phyloP scores from a whole-genome alignment of 37 sponge, comb jelly and placozoan genomes.

The Amphimedon queenslandica region DNA sequence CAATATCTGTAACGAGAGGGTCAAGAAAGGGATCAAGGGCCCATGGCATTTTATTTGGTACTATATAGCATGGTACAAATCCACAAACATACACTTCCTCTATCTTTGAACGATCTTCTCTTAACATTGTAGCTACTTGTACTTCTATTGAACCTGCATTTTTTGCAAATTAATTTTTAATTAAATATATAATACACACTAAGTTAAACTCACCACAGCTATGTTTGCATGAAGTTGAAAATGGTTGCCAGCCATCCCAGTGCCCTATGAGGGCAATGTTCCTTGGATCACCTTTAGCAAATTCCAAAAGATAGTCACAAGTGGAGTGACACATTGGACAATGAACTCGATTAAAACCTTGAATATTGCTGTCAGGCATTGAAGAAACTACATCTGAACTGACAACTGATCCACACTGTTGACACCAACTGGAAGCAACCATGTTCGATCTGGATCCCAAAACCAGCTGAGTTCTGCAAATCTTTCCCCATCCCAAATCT shows the following conservation, averaged over 20 bases:
- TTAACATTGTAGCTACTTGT: constrained; percentile 9
- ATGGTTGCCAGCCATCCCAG: constrained; percentile 39
- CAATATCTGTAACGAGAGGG: constrained; percentile 15
- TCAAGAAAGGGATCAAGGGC: constrained; percentile 20
- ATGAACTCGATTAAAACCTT: too few species aligned
- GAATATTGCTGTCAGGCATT: too few species aligned
- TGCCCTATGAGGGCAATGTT: constrained; percentile 35
- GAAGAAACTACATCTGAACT: too few species aligned
- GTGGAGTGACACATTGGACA: constrained; percentile 8
- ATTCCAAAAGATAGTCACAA: constrained; percentile 1
- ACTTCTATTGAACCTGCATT: constrained; percentile 15
- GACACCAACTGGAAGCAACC: too few species aligned
- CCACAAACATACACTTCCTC: constrained; percentile 18
- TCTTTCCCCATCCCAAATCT: constrained; percentile 30
- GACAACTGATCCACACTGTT: too few species aligned
- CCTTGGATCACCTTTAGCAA: constrained; percentile 29
- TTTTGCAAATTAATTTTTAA: background rate
- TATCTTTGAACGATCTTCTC: background rate
- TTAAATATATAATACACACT: background rate
- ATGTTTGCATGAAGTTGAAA: constrained; percentile 18
- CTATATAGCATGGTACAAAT: constrained; percentile 22
- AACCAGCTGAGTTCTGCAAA: constrained; percentile 28
- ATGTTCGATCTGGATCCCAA: constrained; percentile 19
- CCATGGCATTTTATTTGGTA: constrained; percentile 13
- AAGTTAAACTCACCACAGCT: constrained; percentile 16